Evolutionary conservation across 2,888 invertebrate genomes (phyloP), one percentile per base, ranked within the genome.

Genomic region (Polydrusus tereticollis): DNA sequence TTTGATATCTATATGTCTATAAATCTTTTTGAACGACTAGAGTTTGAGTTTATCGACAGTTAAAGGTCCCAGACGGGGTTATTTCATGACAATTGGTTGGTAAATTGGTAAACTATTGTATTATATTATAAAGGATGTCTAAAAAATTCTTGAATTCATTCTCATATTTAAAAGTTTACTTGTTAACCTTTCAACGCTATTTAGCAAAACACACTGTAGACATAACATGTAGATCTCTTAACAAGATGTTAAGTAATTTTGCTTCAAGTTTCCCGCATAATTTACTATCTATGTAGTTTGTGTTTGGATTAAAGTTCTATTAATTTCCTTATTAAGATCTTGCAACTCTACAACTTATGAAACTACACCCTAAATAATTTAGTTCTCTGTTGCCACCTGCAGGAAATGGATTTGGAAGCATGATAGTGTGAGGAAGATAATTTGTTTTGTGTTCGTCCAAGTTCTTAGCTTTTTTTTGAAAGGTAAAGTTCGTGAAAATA

Each of bases 1-100:
- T 70, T 70, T 70, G 59, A 70, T 70, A 64, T 65, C 70, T 70
- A 26, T 59, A 47, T 59, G 58, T 69, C 64, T 57, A 64, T 69
- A 69, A 69, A 69, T 69, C 69, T 43, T 45, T 18, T 12, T n/a
- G 14, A 69, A 69, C 58, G 69, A 69, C 45, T 57, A 29, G 57
- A 69, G 58, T 64, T 58, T 26, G 6, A 26, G 14, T 23, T 50
- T 50, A 4, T 14, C n/a, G 26, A 26, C 6, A 50, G 14, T 23
- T 50, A 14, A 14, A 18, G n/a, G 50, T 23, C 2, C 6, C 26
- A 23, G 1, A 47, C 21, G 21, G 47, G n/a, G n/a, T n/a, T n/a
- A n/a, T n/a, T n/a, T n/a, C n/a, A n/a, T n/a, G n/a, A n/a, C n/a
- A n/a, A n/a, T n/a, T n/a, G n/a, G n/a, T n/a, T n/a, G n/a, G n/a